Percentiles rank a stretch among this genome's conserved stretches.
Evolutionary conservation across 1,140 invertebrate species (phyloP).

Genomic region (Scylla paramamosain): DNA sequence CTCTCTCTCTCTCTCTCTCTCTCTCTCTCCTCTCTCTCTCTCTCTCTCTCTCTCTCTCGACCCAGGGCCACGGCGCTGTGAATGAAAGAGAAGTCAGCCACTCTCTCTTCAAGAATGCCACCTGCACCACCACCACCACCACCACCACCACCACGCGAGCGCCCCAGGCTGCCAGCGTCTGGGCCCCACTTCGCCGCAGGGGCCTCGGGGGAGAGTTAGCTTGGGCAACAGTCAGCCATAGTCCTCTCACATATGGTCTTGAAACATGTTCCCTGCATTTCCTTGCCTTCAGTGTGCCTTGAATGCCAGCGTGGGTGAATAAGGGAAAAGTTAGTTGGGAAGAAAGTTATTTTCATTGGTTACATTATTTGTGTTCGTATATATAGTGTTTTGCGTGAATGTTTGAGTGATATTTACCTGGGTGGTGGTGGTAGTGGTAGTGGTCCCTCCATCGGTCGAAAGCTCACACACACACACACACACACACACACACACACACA

Average conservation of each 20-base stretch:
- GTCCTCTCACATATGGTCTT: neutral
- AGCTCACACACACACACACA: neutral
- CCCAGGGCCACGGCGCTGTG: slow-evolving; percentile 62
- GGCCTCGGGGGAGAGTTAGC: neutral
- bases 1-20: neutral
- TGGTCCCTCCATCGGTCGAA: neutral
- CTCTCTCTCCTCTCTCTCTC: slow-evolving; percentile 37
- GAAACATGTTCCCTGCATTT: neutral
- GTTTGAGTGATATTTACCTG: neutral
- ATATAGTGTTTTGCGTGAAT: neutral
- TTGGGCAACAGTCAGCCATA: too few relatives aligned
- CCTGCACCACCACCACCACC: slow-evolving; percentile 32
- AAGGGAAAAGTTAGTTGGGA: neutral
- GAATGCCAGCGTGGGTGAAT: neutral
- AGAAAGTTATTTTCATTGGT: neutral
- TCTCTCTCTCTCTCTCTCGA: slow-evolving; percentile 60
- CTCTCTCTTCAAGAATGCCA: slow-evolving; percentile 67
- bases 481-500: slow-evolving; percentile 14
- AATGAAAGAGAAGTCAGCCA: slow-evolving; percentile 67
- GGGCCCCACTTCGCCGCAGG: slow-evolving; percentile 7
- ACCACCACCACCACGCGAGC: neutral
- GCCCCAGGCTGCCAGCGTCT: slow-evolving; percentile 41
- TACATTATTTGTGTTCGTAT: neutral
- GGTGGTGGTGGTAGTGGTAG: neutral
- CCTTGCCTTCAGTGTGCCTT: neutral